Base-by-base conservation (phyloP, 2,888 invertebrate genomes). In the Yponomeuta malinellus region DNA sequence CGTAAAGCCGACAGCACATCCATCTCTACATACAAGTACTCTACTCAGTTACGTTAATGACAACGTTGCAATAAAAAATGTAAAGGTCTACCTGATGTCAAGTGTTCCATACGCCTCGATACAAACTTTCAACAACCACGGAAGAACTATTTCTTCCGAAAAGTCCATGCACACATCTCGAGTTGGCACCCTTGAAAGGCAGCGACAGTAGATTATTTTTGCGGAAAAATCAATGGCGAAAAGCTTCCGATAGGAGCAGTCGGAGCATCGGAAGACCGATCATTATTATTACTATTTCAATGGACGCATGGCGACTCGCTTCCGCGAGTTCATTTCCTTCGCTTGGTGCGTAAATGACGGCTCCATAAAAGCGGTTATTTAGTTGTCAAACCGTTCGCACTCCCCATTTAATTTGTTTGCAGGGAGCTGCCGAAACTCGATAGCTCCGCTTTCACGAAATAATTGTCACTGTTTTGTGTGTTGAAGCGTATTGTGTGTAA, bases 211-310 rank as follows among this genome's bases (percentile, higher is more conserved):
- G 71, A 72, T 71, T 48, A 77, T 81, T 90, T 43, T 89, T 90
- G 87, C 88, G 90, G 91, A 90, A 90, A 90, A 92, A 91, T 90
- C 89, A 89, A 91, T 90, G 89, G 87, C 77, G 82, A 84, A 87
- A 83, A 76, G 85, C 79, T 90, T 90, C 91, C 91, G 87, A 84
- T 83, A 81, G 81, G 79, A 75, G 74, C 76, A 72, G 76, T 76
- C 81, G 79, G 82, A 82, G 81, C 84, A 83, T 85, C 86, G 89
- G 87, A 89, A 88, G 85, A 83, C 79, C 78, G 85, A 86, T 87
- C 85, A 86, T 89, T 89, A 89, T 91, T 90, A 89, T 89, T 88
- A 87, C 82, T 77, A 73, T 66, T 77, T 82, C 78, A 86, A 85
- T 84, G 75, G 84, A 78, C 84, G 84, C 84, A 86, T 84, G 85